phyloP scores from a whole-genome alignment of 2,888 invertebrate genomes.

The Heliconius cydno region DNA sequence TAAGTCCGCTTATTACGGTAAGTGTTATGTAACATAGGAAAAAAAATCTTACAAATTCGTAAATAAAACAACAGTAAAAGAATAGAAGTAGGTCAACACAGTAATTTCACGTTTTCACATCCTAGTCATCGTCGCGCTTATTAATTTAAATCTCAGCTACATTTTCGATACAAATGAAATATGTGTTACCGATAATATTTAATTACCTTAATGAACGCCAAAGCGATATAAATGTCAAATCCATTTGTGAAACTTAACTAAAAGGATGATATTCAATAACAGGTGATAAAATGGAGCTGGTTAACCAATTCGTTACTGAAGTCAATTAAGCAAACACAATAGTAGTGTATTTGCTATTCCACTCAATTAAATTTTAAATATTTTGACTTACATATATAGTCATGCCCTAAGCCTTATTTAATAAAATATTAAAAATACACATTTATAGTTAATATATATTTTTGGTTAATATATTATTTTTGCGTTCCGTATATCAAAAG shows the following conservation, averaged over 20 bases:
- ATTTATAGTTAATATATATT: neutral
- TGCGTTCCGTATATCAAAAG: too few species aligned
- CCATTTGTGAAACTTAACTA: constrained; percentile 38
- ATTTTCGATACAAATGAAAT: constrained; percentile 44
- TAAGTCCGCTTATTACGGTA: too few species aligned
- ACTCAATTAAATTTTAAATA: neutral
- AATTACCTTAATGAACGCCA: constrained; percentile 41
- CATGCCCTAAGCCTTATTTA: neutral
- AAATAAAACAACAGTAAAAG: constrained; percentile 2
- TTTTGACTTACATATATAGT: neutral
- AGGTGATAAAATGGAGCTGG: constrained; percentile 20
- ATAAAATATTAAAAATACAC: neutral
- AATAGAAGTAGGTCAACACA: constrained; percentile 23
- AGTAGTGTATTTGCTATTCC: neutral
- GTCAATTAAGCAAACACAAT: neutral
- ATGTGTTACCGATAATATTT: constrained; percentile 42
- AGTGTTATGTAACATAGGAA: too few species aligned
- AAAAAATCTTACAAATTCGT: too few species aligned
- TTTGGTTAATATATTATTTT: too few species aligned
- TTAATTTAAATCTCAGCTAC: constrained; percentile 40
- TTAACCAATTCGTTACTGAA: constrained; percentile 4
- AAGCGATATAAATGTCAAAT: constrained; percentile 37
- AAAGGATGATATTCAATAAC: constrained; percentile 30
- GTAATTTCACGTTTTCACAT: constrained; percentile 23
- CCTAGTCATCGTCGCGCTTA: constrained; percentile 36